Evolutionary conservation across 2,797 vertebrate species (phyloP), one percentile per base, ranked within the genome.

Genomic region (Adrianichthys oophorus): DNA sequence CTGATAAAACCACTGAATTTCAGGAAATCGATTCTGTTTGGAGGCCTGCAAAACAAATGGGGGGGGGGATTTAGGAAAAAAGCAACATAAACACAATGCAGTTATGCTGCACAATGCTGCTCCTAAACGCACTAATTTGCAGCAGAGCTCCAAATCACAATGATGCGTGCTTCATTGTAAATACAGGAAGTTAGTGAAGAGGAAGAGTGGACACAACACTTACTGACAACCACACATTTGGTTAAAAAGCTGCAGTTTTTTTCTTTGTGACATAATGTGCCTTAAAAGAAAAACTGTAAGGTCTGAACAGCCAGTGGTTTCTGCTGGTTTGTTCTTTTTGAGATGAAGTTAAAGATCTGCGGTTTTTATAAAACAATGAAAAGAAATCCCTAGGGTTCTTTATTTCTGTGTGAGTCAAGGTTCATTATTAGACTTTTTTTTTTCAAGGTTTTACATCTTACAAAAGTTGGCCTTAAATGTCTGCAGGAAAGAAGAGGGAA

Each of bases 141-240:
- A 2, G 14, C n/a, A 42, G 10, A 8, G 18, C 17, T 40, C 41
- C 47, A 19, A 54, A 51, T 62, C 13, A 51, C 23, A 21, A 65
- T 17, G 10, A 68, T 44, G 42, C 19, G 15, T 0, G 29, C 7
- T 17, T 37, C 23, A 32, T 0, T 12, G 13, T 4, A 54, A 65
- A 62, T 37, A 59, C 61, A 77, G 65, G 70, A 74, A 80, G 62
- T 48, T 48, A 46, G 26, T 56, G 62, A 79, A 80, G 52, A 59
- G 54, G 62, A 72, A 72, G 48, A 44, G 19, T 12, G 48, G 18
- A 15, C 47, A 52, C 24, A 41, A 5, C 41, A 8, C 13, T 48
- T 21, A 17, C 29, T 40, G 32, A 59, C 19, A 32, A 51, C 16
- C 19, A 13, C 4, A 40, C 41, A 26, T 62, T 68, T 23, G 15